Conservation (phyloP, 35 echinoderm and acorn worm species). For the Apostichopus parvimensis region DNA sequence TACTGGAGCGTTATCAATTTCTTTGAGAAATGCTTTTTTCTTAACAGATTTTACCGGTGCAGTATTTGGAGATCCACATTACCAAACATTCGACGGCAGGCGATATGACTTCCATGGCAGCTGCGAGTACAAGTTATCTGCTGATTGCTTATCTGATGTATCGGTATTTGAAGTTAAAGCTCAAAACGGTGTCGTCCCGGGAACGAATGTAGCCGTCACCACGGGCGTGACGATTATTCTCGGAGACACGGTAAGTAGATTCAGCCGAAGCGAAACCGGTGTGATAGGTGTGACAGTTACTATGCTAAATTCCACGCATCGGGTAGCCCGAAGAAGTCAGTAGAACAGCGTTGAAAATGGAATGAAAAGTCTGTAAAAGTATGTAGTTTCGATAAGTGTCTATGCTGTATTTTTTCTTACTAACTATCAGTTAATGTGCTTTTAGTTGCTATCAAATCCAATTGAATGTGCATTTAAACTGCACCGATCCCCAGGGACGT, state of each 20-base stretch:
- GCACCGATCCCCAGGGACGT: too few relatives aligned
- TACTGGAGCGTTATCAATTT: too few relatives aligned
- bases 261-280: neutral
- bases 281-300: neutral
- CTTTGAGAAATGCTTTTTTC: too few relatives aligned
- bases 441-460: too few relatives aligned
- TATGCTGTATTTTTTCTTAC: too few relatives aligned
- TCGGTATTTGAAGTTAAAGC: conserved; percentile 41
- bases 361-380: too few relatives aligned
- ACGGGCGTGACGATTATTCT: neutral
- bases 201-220: neutral
- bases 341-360: neutral
- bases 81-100: conserved; percentile 52
- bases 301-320: neutral
- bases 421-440: too few relatives aligned
- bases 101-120: conserved; percentile 35
- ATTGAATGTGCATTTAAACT: too few relatives aligned
- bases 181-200: neutral
- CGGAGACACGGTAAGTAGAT: conserved; percentile 11
- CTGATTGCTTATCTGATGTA: conserved; percentile 52
- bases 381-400: too few relatives aligned
- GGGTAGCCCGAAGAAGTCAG: neutral
- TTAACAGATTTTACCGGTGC: neutral
- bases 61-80: conserved; percentile 55
- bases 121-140: conserved; percentile 52